Evolutionary conservation across 2,888 invertebrate genomes (phyloP).

Genomic region (Polymixis flavicincta): DNA sequence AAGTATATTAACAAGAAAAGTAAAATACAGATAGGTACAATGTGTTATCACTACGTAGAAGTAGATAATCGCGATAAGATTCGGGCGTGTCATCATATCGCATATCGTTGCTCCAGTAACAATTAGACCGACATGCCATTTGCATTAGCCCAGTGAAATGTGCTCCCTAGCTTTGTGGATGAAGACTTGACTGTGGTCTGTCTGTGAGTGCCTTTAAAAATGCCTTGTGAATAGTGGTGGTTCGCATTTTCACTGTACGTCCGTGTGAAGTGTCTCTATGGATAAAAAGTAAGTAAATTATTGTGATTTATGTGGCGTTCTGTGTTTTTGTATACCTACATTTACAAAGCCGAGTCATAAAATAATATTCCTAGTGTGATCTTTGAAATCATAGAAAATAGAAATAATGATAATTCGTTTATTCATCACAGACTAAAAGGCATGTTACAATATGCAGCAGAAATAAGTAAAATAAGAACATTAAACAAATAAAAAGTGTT

Average conservation of each 20-base stretch:
- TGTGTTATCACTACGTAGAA: slow-evolving; percentile 56
- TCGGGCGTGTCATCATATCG: slow-evolving; percentile 53
- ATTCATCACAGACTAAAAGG: too few relatives aligned
- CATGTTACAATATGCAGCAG: too few relatives aligned
- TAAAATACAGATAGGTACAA: slow-evolving; percentile 25
- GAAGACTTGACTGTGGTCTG: neutral
- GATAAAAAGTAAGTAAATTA: slow-evolving; percentile 64
- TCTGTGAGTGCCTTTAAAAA: slow-evolving; percentile 21
- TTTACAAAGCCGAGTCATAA: neutral
- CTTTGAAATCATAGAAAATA: neutral
- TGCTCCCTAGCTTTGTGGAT: neutral
- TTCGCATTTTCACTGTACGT: neutral
- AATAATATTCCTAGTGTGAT: neutral
- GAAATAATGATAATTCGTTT: too few relatives aligned
- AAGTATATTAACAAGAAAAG: slow-evolving; percentile 34
- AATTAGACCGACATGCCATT: slow-evolving; percentile 37
- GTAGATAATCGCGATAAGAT: slow-evolving; percentile 63
- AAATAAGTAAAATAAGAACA: too few relatives aligned
- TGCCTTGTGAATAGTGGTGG: neutral
- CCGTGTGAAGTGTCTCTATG: slow-evolving; percentile 43
- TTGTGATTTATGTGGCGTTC: neutral
- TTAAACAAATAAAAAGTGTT: too few relatives aligned
- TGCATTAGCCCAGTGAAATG: slow-evolving; percentile 24
- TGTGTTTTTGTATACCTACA: slow-evolving; percentile 12
- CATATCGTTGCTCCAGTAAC: slow-evolving; percentile 36